Evolutionary conservation across 2,888 invertebrate species (phyloP).

Genomic region (Cyrtodaria siliqua): DNA sequence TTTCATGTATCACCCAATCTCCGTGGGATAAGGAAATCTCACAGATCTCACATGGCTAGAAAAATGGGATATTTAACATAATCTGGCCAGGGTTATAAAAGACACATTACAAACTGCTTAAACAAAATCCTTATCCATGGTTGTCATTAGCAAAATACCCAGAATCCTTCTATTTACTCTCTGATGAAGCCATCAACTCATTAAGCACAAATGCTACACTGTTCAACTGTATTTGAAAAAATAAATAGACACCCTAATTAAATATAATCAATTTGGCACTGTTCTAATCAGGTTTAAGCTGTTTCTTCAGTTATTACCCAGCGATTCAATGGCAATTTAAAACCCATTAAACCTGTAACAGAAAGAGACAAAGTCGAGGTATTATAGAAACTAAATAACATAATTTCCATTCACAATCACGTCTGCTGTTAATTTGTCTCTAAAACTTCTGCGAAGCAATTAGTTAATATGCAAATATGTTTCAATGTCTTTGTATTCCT

Average conservation of each 20-base stretch:
- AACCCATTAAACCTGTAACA: slow-evolving; percentile 38
- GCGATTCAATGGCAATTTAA: slow-evolving; percentile 41
- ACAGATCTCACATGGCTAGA: no score
- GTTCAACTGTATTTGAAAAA: slow-evolving; percentile 15
- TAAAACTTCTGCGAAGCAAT: slow-evolving; percentile 27
- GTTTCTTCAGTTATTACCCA: slow-evolving; percentile 48
- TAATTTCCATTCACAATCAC: slow-evolving; percentile 47
- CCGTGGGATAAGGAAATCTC: no score
- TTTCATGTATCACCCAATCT: no score
- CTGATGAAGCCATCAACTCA: no score
- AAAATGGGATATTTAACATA: no score
- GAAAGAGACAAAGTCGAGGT: slow-evolving; percentile 10
- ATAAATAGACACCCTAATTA: slow-evolving; percentile 44
- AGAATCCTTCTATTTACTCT: no score
- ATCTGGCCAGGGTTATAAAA: no score
- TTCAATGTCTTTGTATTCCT: slow-evolving; percentile 9
- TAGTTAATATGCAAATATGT: slow-evolving; percentile 33
- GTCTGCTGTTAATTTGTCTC: slow-evolving; percentile 24
- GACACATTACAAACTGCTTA: no score
- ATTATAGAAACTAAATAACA: slow-evolving; percentile 23
- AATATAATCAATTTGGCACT: slow-evolving; percentile 34
- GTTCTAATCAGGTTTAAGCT: slow-evolving; percentile 49
- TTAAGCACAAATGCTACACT: no score
- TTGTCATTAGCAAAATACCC: no score
- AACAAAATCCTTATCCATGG: no score